These are phyloP conservation scores for Melanostoma mellinum DNA, from an alignment of 2,888 invertebrate species.

Conservation along the genomic window DNA sequence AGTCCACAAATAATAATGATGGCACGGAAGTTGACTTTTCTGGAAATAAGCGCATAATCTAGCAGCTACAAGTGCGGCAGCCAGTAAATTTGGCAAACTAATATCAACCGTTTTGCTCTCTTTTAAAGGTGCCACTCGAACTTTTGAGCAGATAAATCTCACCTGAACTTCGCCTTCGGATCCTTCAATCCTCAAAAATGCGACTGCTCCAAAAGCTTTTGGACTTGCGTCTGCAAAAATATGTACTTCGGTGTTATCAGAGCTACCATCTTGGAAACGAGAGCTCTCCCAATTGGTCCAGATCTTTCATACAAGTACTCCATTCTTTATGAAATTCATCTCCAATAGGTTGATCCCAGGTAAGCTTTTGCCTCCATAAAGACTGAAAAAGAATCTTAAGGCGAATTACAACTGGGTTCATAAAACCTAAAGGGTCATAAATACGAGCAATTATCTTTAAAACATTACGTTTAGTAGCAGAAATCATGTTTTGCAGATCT, in stretches of 20 bases:
- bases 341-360: not conserved
- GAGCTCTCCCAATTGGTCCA: not conserved
- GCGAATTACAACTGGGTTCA: not conserved
- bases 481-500: no score
- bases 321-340: slow-evolving; percentile 3
- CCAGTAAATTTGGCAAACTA: slow-evolving; percentile 7
- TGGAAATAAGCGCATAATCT: slow-evolving; percentile 1
- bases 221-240: slow-evolving; percentile 18
- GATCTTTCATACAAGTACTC: slow-evolving; percentile 1
- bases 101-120: not conserved
- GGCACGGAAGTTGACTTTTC: slow-evolving; percentile 3
- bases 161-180: not conserved
- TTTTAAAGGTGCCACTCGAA: slow-evolving; percentile 8
- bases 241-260: not conserved
- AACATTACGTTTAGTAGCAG: no score
- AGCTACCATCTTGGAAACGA: not conserved
- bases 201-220: slow-evolving; percentile 19
- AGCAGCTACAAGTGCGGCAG: slow-evolving; percentile 4
- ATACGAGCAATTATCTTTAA: slow-evolving; percentile 3
- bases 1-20: slow-evolving; percentile 7
- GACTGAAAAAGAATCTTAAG: slow-evolving; percentile 10
- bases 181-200: not conserved
- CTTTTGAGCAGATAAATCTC: slow-evolving; percentile 10
- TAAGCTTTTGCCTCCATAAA: not conserved
- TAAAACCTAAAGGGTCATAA: not conserved